These are phyloP conservation scores for Herpetotheres cachinnans DNA, from an alignment of 2,113 vertebrate species.

Conservation along the genomic window DNA sequence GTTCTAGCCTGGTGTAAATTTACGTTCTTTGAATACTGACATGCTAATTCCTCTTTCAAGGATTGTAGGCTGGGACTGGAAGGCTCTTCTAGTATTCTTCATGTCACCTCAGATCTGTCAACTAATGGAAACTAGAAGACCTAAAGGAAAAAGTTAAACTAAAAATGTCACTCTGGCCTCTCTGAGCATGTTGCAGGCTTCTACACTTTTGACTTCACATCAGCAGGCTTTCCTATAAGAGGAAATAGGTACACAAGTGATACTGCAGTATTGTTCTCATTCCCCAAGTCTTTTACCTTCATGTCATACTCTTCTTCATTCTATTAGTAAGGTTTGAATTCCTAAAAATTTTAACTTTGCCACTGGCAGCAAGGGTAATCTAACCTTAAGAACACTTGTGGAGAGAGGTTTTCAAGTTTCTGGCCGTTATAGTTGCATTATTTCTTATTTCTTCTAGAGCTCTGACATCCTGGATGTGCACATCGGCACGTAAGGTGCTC, in stretches of 20 bases:
- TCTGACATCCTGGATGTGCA: neutral
- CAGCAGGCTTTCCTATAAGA: neutral
- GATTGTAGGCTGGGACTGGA: neutral
- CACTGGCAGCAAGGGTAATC: neutral
- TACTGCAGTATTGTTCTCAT: neutral
- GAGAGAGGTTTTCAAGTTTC: neutral
- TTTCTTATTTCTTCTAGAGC: neutral
- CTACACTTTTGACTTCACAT: neutral
- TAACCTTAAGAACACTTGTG: neutral
- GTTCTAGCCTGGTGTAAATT: neutral
- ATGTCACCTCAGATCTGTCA: neutral
- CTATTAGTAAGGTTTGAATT: neutral
- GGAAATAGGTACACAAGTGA: neutral
- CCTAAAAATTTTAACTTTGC: neutral
- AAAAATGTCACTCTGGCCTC: neutral
- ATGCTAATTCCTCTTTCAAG: neutral
- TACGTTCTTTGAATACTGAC: neutral
- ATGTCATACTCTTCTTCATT: neutral
- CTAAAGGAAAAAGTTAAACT: neutral
- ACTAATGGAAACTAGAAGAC: neutral
- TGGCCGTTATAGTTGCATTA: neutral
- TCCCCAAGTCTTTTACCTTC: neutral
- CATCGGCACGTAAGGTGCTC: neutral
- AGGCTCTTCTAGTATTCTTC: neutral
- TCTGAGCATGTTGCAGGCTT: neutral